Conservation (phyloP, 2,888 invertebrate species). For the Macaria notata region DNA sequence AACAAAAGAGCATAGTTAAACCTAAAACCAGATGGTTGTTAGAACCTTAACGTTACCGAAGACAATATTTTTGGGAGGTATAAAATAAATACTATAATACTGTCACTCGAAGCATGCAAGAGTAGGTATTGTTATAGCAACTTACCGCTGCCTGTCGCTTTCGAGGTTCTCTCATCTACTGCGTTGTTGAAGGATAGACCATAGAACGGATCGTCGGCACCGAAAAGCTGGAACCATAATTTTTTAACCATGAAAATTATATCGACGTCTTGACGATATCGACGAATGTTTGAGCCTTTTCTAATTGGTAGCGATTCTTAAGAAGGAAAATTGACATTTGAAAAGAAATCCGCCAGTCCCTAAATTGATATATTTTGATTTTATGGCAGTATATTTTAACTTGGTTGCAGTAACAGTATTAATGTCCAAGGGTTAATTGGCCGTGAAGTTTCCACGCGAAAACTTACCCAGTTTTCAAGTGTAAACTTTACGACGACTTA, state of each 20-base stretch:
- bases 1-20: slow-evolving; percentile 18
- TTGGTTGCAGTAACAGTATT: too few species aligned
- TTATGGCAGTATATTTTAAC: too few species aligned
- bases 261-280: background rate
- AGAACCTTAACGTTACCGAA: slow-evolving; percentile 12
- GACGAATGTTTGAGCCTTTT: too few species aligned
- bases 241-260: slow-evolving; percentile 8
- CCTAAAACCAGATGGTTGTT: slow-evolving; percentile 7
- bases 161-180: slow-evolving; percentile 59
- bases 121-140: slow-evolving; percentile 13
- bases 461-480: too few species aligned
- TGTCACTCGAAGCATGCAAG: slow-evolving; percentile 21
- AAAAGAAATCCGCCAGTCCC: too few species aligned
- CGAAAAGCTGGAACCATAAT: slow-evolving; percentile 66
- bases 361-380: too few species aligned
- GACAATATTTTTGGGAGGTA: slow-evolving; percentile 14
- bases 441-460: too few species aligned
- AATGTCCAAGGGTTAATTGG: too few species aligned
- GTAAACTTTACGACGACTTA: too few species aligned
- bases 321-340: too few species aligned
- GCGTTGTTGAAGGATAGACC: slow-evolving; percentile 69
- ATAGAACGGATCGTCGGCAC: slow-evolving; percentile 78
- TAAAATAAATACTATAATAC: slow-evolving; percentile 2
- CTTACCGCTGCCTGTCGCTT: slow-evolving; percentile 68
- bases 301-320: too few species aligned